A percentile compares a stretch with the other conserved stretches of the same genome.
phyloP scores from a whole-genome alignment of 2,888 invertebrate genomes.

The Philereme transversata region DNA sequence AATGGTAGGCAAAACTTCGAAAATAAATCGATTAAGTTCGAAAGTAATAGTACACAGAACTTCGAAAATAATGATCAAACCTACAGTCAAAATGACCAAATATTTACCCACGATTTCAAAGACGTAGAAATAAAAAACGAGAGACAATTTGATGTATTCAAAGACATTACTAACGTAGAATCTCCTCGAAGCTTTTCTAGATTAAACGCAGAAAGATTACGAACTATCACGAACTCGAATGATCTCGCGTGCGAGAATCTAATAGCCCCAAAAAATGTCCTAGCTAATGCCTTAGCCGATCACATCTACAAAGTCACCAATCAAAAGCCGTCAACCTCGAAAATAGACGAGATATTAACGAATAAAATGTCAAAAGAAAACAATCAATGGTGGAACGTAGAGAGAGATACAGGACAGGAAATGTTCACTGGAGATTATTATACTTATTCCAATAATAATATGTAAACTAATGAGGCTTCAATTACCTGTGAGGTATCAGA shows the following conservation, averaged over 20 bases:
- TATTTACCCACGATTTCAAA: constrained; percentile 41
- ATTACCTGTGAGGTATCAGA: constrained; percentile 23
- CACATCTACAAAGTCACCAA: constrained; percentile 82
- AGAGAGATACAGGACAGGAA: constrained; percentile 62
- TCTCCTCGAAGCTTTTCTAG: constrained; percentile 71
- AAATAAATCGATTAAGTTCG: constrained; percentile 5
- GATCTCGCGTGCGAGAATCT: constrained; percentile 67
- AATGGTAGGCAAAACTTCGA: constrained; percentile 16
- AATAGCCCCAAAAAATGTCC: constrained; percentile 75
- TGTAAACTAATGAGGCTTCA: constrained; percentile 40
- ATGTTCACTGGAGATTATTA: constrained; percentile 68
- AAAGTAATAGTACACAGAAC: constrained; percentile 10
- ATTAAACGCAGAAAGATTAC: constrained; percentile 72
- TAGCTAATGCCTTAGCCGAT: constrained; percentile 75
- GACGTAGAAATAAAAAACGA: constrained; percentile 17
- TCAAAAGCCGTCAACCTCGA: constrained; percentile 78
- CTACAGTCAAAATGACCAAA: constrained; percentile 26
- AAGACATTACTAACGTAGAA: constrained; percentile 70
- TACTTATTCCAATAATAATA: constrained; percentile 55
- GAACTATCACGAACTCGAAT: constrained; percentile 65
- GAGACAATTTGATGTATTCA: constrained; percentile 39
- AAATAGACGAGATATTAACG: constrained; percentile 75
- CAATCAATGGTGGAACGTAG: constrained; percentile 71
- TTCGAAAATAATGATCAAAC: constrained; percentile 18
- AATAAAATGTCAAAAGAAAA: constrained; percentile 68